Evolutionary conservation across 2,888 invertebrate genomes (phyloP).

Genomic region (Hecatera dysodea): DNA sequence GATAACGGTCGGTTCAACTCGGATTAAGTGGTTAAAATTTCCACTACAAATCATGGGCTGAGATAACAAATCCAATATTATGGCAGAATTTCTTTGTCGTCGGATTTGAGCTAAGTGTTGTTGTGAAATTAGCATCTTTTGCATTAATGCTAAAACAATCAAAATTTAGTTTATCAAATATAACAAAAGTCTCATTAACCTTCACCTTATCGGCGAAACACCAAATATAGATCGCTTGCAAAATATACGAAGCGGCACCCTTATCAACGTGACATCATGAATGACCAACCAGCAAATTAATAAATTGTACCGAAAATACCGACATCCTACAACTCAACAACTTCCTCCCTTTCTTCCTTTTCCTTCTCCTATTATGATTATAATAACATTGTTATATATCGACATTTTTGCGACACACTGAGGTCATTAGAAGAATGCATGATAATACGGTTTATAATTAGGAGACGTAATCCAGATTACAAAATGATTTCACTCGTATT

Average conservation of each 20-base stretch:
- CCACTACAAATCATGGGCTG: conserved; percentile 75
- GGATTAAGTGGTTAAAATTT: conserved; percentile 78
- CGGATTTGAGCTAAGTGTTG: neutral
- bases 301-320: conserved; percentile 50
- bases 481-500: conserved; percentile 20
- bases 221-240: conserved; percentile 77
- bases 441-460: conserved; percentile 8
- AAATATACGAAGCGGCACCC: conserved; percentile 65
- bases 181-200: conserved; percentile 75
- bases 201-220: conserved; percentile 81
- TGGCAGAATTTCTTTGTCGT: conserved; percentile 34
- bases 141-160: conserved; percentile 23
- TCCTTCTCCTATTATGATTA: no score
- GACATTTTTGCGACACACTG: conserved; percentile 8
- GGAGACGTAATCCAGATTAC: conserved; percentile 17
- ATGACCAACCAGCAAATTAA: conserved; percentile 47
- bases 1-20: conserved; percentile 72
- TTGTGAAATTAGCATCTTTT: neutral
- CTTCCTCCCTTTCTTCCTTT: no score
- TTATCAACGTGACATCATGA: conserved; percentile 74
- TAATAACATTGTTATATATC: conserved; percentile 40
- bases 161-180: conserved; percentile 37
- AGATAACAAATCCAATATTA: conserved; percentile 47
- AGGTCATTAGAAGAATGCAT: conserved; percentile 30
- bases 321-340: conserved; percentile 40